Evolutionary conservation across 2,113 vertebrate genomes (phyloP), one percentile per base, ranked within the genome.

Genomic region (Urocolius indicus): DNA sequence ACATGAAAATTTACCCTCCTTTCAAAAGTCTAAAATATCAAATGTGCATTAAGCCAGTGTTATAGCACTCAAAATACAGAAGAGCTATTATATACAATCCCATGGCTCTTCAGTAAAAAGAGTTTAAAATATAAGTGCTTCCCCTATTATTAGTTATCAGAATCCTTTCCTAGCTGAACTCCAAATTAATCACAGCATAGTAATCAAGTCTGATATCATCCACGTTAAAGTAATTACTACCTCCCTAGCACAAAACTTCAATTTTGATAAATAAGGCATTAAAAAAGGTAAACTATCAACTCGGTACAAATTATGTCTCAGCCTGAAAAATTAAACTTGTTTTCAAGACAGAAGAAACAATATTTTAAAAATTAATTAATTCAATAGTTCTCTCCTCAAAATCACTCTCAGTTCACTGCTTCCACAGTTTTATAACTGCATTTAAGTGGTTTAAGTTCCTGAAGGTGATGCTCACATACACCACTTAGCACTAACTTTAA

Each of bases 71-170:
- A 67, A 87, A 73, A 78, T 29, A 62, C 4, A 71, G 32, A 90
- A 90, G 18, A 77, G 62, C 34, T 91, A 87, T 83, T 80, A 87
- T 45, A 79, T 89, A 77, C 77, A 75, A 95, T 85, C 58, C 13
- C 23, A 78, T 57, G 30, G 16, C 59, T 84, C 73, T 90, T 87
- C 84, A 68, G 29, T 52, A 68, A 82, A 87, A 92, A 59, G 51
- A 80, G 88, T 66, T 86, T 77, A 67, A 93, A 89, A 75, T 65
- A 0, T 22, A 92, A 93, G 68, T 85, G 76, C 18, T 71, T 90
- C 51, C 17, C 55, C 17, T 66, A 73, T 46, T 83, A 43, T 43
- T 86, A 83, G 67, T 59, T 74, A 88, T 66, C 51, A 77, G n/a
- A 86, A 74, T 52, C 20, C 49, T 78, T 86, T 74, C 45, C 55